A percentile compares a stretch with the other conserved stretches of the same genome.
Evolutionary conservation across 2,797 vertebrate species (phyloP).

Genomic region (Dermochelys coriacea): DNA sequence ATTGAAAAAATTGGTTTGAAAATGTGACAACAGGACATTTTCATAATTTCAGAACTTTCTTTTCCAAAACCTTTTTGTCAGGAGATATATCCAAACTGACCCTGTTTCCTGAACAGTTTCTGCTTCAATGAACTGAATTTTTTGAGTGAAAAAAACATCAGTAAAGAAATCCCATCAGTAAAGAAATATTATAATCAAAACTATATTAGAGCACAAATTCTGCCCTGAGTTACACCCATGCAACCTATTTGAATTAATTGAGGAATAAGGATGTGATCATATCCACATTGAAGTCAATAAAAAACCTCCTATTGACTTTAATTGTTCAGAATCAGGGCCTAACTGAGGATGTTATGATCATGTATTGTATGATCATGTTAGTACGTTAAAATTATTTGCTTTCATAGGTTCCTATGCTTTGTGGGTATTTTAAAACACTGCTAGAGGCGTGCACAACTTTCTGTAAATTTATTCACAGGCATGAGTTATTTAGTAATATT

Average conservation of each 20-base stretch:
- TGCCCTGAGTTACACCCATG: background rate
- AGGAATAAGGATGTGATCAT: background rate
- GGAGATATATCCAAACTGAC: background rate
- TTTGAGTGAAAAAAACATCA: background rate
- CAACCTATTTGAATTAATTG: background rate
- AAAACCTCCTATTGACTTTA: background rate
- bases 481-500: constrained; percentile 36
- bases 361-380: background rate
- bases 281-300: background rate
- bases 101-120: background rate
- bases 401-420: background rate
- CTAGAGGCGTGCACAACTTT: background rate
- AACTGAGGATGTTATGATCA: background rate
- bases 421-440: background rate
- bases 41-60: background rate
- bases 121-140: background rate
- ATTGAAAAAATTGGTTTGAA: background rate
- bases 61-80: background rate
- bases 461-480: constrained; percentile 2
- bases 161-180: background rate
- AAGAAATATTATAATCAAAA: constrained; percentile 9
- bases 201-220: background rate
- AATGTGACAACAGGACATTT: background rate
- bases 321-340: accelerated
- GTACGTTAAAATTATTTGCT: background rate